Base-by-base conservation (phyloP, 2,113 vertebrate species). In the Macquaria australasica region DNA sequence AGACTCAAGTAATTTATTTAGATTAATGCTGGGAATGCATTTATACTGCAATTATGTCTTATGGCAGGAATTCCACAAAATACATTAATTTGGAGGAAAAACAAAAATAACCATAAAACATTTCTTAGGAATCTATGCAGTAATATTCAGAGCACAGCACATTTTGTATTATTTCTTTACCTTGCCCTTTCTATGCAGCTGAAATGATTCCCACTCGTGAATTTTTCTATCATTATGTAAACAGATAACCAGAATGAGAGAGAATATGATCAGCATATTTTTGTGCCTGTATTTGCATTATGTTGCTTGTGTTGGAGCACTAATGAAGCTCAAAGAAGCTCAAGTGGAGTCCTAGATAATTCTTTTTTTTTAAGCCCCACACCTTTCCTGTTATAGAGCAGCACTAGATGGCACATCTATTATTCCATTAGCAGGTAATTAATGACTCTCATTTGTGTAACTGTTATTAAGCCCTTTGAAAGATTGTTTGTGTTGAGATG, bases 391-490 rank as follows among this genome's bases (percentile, higher is more conserved):
- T 93, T 84, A 86, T 92, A 88, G 92, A 95, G 94, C 89, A 72
- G 90, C 92, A 91, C 92, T 90, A 51, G 94, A 95, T 94, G 95
- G 94, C 93, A 96, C 97, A 97, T 96, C 94, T 97, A 96, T 97
- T 97, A 97, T 95, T 97, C 95, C 93, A 96, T 96, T 97, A 97
- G 94, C 95, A 88, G 97, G 96, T 97, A 97, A 98, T 96, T 97
- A 98, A 97, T 94, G 95, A 88, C 93, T 95, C 95, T 97, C 93
- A 96, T 96, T 96, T 97, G 96, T 95, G 96, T 96, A 97, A 97
- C 94, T 96, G 94, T 97, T 97, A 97, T 95, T 96, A 96, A 97
- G 94, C 25, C 60, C 62, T 93, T 95, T 97, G 96, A 98, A 97
- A 94, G 95, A 97, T 96, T 96, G 96, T 97, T 96, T 96, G 94